Conservation (phyloP, 2,888 invertebrate species). For the Acronicta aceris region DNA sequence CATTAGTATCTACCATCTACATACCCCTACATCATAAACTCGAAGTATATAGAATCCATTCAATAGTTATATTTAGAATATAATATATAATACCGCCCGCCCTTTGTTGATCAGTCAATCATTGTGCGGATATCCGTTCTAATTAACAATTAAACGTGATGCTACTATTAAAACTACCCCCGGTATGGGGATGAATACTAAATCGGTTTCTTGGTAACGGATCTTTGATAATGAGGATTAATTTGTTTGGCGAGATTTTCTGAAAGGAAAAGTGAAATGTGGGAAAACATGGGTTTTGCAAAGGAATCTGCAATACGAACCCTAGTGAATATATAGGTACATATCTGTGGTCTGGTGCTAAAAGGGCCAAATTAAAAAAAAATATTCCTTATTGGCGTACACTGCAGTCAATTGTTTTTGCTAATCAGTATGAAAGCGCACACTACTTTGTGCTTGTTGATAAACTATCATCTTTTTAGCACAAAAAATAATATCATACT, state of each 20-base stretch:
- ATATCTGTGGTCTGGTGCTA: too few relatives aligned
- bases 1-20: too few relatives aligned
- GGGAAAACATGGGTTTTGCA: neutral
- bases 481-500: too few relatives aligned
- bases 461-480: too few relatives aligned
- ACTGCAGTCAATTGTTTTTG: too few relatives aligned
- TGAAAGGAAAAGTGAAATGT: neutral
- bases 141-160: constrained; percentile 55
- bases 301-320: neutral
- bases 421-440: too few relatives aligned
- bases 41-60: too few relatives aligned
- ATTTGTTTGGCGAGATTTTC: constrained; percentile 7
- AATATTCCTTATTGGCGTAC: too few relatives aligned
- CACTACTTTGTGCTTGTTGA: too few relatives aligned
- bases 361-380: too few relatives aligned
- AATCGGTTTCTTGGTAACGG: constrained; percentile 17
- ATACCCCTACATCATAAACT: too few relatives aligned
- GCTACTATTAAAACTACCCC: constrained; percentile 43
- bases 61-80: constrained; percentile 20
- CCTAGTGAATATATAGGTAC: too few relatives aligned
- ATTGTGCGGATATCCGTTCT: constrained; percentile 29
- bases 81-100: constrained; percentile 34
- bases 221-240: neutral
- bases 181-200: constrained; percentile 41
- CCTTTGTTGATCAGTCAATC: constrained; percentile 50